Percentiles rank a stretch among this genome's conserved stretches.
Conservation (phyloP, 2,113 vertebrate genomes). For the Pipa parva region DNA sequence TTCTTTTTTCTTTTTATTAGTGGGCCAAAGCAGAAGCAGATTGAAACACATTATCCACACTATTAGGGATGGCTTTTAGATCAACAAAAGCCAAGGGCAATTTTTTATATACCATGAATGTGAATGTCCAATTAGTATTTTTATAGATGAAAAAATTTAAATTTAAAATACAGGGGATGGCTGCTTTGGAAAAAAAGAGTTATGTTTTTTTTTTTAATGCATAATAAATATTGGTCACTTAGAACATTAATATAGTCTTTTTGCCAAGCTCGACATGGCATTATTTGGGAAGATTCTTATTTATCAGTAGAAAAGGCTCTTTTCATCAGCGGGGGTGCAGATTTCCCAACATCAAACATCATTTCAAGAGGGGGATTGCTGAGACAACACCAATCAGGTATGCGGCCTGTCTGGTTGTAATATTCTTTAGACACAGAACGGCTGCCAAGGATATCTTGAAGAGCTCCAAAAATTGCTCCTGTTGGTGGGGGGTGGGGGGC, state of each 20-base stretch:
- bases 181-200: neutral
- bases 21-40: too few relatives aligned
- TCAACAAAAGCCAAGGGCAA: too few relatives aligned
- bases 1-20: too few relatives aligned
- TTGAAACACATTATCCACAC: too few relatives aligned
- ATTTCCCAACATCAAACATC: conserved; percentile 84
- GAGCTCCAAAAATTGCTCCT: conserved; percentile 94
- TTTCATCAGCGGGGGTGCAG: conserved; percentile 90
- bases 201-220: neutral
- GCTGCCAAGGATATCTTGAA: conserved; percentile 94
- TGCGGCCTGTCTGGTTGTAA: conserved; percentile 89
- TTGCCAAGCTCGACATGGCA: neutral
- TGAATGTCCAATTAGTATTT: too few relatives aligned
- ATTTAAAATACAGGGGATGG: too few relatives aligned
- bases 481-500: neutral
- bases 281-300: conserved; percentile 47
- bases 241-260: neutral
- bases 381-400: conserved; percentile 95
- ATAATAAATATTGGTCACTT: conserved; percentile 29
- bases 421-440: conserved; percentile 90
- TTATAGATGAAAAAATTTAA: too few relatives aligned
- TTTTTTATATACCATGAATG: too few relatives aligned
- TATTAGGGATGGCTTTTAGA: too few relatives aligned
- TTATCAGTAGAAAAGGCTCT: conserved; percentile 97
- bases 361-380: conserved; percentile 85